Base-by-base conservation (phyloP, 2,797 vertebrate genomes). In the Neomorphus geoffroyi region DNA sequence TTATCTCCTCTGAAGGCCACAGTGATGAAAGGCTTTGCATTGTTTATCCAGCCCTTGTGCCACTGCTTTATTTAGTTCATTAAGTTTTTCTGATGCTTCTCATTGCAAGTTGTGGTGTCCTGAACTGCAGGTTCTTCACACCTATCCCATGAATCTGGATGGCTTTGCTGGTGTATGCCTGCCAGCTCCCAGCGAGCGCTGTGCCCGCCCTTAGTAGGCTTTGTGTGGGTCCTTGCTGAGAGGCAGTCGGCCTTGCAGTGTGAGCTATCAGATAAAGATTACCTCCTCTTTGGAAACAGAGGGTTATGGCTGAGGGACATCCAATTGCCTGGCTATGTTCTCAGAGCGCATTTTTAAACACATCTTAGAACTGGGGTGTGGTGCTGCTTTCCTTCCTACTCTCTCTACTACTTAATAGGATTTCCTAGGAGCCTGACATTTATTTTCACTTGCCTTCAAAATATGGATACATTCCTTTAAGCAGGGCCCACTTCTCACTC, bases 91-190 rank as follows among this genome's bases (percentile, higher is more conserved):
- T 58, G 24, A 19, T 43, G 41, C 7, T 70, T 78, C 26, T 33
- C 28, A 7, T 61, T 18, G 14, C 26, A 23, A 70, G 26, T 7
- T 15, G 41, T 0, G 0, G 16, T n/a, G 13, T 73, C 37, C 41
- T 11, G 48, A 11, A 30, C 37, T 1, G 0, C 18, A 6, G 60
- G n/a, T 0, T 0, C 45, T n/a, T 46, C 73, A 13, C 15, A 2
- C 39, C 33, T 32, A n/a, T 16, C 26, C 27, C 0, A 0, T 14
- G 23, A 37, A 43, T 73, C 14, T 0, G 3, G 41, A 7, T 2
- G 9, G 48, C 48, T 66, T 33, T 35, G 35, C 64, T 1, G 5
- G 41, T 23, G 39, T 7, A 21, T 0, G 2, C 43, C 51, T 56
- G 57, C 28, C 28, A 23, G 45, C 57, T 14, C 57, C 6, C 17